Base-by-base conservation (phyloP, 2,797 vertebrate species). In the Alfaro cultratus region DNA sequence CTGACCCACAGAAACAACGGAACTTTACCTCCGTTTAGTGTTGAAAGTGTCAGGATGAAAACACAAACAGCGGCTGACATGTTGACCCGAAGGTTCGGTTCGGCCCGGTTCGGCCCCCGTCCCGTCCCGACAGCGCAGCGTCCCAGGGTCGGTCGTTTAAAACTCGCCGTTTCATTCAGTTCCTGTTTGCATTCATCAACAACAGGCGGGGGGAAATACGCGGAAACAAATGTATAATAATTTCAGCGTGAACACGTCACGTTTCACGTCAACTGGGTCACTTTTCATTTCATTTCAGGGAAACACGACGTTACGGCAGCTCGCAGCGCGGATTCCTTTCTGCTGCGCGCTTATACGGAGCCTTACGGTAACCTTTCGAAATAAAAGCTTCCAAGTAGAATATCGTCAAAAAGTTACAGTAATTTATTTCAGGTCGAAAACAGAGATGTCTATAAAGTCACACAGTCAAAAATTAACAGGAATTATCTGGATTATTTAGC, bases 41-140 rank as follows among this genome's bases (percentile, higher is more conserved):
- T 9, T 4, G 57, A 80, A 3, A 87, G 0, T 1, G 43, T 49
- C 41, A 88, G 75, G 62, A 88, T 10, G 7, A 88, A 51, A 53
- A 31, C 68, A 10, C 43, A 74, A 29, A 78, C 45, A 21, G 2
- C 31, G 5, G 18, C 67, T 15, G 72, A 57, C 81, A 83, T 83
- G 77, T 51, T 70, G 64, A 31, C 15, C 53, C 51, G 45, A 51
- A 77, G 64, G 26, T 60, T 60, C 49, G 49, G 49, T 36, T 13
- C 47, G 29, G 45, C 5, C 31, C 73, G 18, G 29, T 10, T 36
- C 46, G 7, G 46, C n/a, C 55, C 11, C 13, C n/a, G 57, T 16
- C 18, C 34, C 23, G 67, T 13, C 26, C 67, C 5, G 62, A 16
- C 64, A 39, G 16, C 9, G 2, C 64, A 39, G 64, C 8, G 67